A percentile compares a stretch with the other conserved stretches of the same genome.
These are phyloP conservation scores for Anguilla megastoma DNA, from an alignment of 2,797 vertebrate species.

Conservation along the genomic window DNA sequence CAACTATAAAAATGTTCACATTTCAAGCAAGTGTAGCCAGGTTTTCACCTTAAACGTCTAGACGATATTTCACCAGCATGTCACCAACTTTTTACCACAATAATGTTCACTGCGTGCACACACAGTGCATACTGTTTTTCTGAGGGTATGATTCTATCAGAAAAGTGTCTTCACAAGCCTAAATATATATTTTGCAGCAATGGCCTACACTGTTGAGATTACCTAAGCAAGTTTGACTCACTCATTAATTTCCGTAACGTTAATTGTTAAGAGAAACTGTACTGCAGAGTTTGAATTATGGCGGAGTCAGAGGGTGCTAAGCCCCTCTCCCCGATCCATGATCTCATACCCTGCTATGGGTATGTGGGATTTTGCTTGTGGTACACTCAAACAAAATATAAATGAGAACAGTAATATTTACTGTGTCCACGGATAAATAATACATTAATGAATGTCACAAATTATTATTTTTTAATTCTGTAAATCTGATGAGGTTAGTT, in stretches of 20 bases:
- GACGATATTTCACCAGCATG: too few relatives aligned
- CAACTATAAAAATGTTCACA: too few relatives aligned
- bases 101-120: neutral
- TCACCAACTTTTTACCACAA: too few relatives aligned
- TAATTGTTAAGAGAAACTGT: neutral
- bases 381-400: neutral
- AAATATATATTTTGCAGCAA: neutral
- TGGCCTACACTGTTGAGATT: neutral
- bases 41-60: too few relatives aligned
- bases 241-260: neutral
- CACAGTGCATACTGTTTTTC: neutral
- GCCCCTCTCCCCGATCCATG: too few relatives aligned
- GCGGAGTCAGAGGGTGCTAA: too few relatives aligned
- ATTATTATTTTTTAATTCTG: too few relatives aligned
- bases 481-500: neutral
- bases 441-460: neutral
- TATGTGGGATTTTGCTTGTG: neutral
- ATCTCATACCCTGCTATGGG: neutral
- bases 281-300: too few relatives aligned
- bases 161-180: neutral
- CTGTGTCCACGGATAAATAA: neutral
- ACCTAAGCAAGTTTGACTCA: neutral
- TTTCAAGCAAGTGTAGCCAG: too few relatives aligned
- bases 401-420: neutral
- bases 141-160: neutral